A percentile compares a stretch with the other conserved stretches of the same genome.
These are phyloP conservation scores for Holcopasites calliopsidis DNA, from an alignment of 1,140 invertebrate species.

Conservation along the genomic window DNA sequence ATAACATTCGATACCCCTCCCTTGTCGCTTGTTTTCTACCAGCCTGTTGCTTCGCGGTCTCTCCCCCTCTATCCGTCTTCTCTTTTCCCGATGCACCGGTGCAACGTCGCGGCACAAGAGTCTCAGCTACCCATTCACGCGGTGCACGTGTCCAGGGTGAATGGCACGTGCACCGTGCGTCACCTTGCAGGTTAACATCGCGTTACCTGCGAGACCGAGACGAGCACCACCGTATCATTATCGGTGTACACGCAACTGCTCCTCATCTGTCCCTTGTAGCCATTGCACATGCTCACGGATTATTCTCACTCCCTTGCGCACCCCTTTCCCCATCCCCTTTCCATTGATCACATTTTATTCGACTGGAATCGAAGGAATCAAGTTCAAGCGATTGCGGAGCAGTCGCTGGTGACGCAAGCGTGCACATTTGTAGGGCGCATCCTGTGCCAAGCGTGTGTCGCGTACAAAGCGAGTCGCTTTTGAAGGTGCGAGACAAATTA, in stretches of 20 bases:
- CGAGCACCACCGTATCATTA: not conserved
- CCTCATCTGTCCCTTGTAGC: too few species aligned
- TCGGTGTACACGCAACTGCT: not conserved
- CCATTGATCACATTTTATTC: too few species aligned
- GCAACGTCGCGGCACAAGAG: constrained; percentile 29
- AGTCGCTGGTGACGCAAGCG: not conserved
- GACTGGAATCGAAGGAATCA: too few species aligned
- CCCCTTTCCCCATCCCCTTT: too few species aligned
- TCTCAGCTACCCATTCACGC: constrained; percentile 59
- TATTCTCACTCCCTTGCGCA: too few species aligned
- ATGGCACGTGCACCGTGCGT: constrained; percentile 60
- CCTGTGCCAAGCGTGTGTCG: not conserved
- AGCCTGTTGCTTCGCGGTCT: constrained; percentile 56
- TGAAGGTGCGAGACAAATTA: not conserved
- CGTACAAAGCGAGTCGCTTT: not conserved
- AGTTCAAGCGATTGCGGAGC: too few species aligned
- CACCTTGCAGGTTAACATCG: constrained; percentile 13
- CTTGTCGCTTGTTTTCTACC: not conserved
- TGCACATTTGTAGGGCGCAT: too few species aligned
- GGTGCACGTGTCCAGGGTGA: constrained; percentile 63
- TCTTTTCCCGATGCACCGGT: constrained; percentile 34
- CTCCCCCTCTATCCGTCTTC: constrained; percentile 1
- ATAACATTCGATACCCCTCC: too few species aligned
- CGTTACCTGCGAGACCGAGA: constrained; percentile 23
- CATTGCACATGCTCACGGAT: too few species aligned